Evolutionary conservation across 2,113 vertebrate species (phyloP).

Genomic region (Prochilodus magdalenae): DNA sequence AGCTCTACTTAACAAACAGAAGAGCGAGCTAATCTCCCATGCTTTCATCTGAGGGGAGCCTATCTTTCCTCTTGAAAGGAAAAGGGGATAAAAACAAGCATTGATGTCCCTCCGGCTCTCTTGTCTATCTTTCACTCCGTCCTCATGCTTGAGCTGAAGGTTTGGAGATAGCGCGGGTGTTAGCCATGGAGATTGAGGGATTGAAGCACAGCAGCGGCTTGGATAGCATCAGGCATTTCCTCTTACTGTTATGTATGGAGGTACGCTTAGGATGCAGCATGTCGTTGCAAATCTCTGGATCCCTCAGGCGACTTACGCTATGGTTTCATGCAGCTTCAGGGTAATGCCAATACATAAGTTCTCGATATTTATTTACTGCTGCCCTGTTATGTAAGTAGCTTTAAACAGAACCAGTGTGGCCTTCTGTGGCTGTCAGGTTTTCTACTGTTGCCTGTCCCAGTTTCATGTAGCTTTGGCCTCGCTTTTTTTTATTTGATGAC

Average conservation of each 20-base stretch:
- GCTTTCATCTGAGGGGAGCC: conserved; percentile 33
- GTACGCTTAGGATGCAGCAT: conserved; percentile 43
- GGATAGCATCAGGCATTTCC: conserved; percentile 52
- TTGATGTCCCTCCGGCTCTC: conserved; percentile 15
- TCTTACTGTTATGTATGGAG: conserved; percentile 23
- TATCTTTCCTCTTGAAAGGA: background rate
- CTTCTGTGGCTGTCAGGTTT: no score
- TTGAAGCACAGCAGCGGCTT: conserved; percentile 35
- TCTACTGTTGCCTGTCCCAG: no score
- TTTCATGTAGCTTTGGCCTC: no score
- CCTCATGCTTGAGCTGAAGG: conserved; percentile 23
- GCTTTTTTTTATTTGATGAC: no score
- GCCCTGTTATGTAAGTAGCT: no score
- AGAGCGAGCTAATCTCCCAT: conserved; percentile 8
- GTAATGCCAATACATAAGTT: no score
- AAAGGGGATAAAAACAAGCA: conserved; percentile 3
- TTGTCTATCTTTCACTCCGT: conserved; percentile 14
- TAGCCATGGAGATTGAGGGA: conserved; percentile 27
- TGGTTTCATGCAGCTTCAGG: no score
- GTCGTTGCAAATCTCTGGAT: background rate
- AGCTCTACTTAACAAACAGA: conserved; percentile 27
- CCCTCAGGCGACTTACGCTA: no score
- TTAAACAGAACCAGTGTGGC: no score
- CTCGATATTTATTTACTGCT: no score
- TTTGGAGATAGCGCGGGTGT: conserved; percentile 40